These are phyloP conservation scores for Oxygymnocypris stewartii DNA, from an alignment of 2,113 vertebrate species.

Conservation along the genomic window DNA sequence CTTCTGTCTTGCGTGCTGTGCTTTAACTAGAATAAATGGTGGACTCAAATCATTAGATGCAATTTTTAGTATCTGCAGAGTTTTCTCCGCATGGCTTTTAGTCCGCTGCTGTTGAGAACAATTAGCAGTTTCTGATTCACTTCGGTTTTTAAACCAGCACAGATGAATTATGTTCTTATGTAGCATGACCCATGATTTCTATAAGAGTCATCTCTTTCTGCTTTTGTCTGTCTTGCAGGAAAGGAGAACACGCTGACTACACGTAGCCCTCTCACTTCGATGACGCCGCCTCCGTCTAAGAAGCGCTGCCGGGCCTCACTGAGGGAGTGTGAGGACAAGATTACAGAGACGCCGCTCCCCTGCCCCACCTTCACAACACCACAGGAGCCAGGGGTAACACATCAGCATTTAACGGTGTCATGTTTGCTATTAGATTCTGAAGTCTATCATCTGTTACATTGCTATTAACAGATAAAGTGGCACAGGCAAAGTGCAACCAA, in stretches of 20 bases:
- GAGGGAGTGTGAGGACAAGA: constrained; percentile 60
- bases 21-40: neutral
- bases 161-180: neutral
- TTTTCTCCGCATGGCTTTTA: neutral
- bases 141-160: neutral
- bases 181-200: neutral
- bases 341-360: constrained; percentile 59
- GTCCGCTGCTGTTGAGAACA: neutral
- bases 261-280: constrained; percentile 2
- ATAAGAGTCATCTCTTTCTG: neutral
- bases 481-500: neutral
- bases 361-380: constrained; percentile 15
- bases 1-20: neutral
- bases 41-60: neutral
- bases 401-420: neutral
- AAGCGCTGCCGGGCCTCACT: constrained; percentile 60
- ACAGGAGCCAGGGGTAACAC: constrained; percentile 63
- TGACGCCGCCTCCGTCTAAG: constrained; percentile 63
- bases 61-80: neutral
- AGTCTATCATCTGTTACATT: neutral
- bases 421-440: neutral
- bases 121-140: neutral
- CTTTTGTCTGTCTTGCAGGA: neutral
- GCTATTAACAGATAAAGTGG: neutral
- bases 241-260: constrained; percentile 66